Conservation (phyloP, 2,888 invertebrate genomes). For the Diabrotica balteata region DNA sequence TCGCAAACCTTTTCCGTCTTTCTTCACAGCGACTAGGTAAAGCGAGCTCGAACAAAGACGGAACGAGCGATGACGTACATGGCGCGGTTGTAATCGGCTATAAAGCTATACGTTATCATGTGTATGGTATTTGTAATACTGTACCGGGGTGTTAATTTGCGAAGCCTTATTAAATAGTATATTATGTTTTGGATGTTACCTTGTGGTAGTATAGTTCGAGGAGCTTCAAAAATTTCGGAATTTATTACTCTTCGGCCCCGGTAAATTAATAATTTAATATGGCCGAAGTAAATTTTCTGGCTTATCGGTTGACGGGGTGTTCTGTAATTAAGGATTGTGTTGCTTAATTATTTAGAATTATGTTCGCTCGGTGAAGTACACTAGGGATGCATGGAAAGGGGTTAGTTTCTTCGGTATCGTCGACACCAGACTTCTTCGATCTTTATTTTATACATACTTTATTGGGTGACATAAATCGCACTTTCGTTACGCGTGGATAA, state of each 20-base stretch:
- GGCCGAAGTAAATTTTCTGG: conserved; percentile 41
- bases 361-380: conserved; percentile 19
- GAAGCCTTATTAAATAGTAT: conserved; percentile 61
- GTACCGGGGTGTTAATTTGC: conserved; percentile 59
- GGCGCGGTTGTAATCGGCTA: conserved; percentile 47
- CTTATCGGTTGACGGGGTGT: conserved; percentile 40
- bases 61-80: conserved; percentile 25
- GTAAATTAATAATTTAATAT: conserved; percentile 54
- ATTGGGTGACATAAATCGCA: too few species aligned
- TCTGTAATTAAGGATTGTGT: conserved; percentile 40
- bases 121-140: conserved; percentile 59
- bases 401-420: conserved; percentile 6
- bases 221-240: conserved; percentile 53
- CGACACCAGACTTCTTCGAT: neutral
- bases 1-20: conserved; percentile 18
- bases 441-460: too few species aligned
- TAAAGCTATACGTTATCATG: conserved; percentile 57
- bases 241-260: conserved; percentile 49
- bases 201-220: conserved; percentile 47
- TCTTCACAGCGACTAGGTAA: conserved; percentile 15
- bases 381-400: neutral
- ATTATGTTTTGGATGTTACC: conserved; percentile 57
- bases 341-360: conserved; percentile 41
- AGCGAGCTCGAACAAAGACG: conserved; percentile 26
- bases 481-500: too few species aligned